phyloP scores from a whole-genome alignment of 2,888 invertebrate genomes.

The Plagodis pulveraria region DNA sequence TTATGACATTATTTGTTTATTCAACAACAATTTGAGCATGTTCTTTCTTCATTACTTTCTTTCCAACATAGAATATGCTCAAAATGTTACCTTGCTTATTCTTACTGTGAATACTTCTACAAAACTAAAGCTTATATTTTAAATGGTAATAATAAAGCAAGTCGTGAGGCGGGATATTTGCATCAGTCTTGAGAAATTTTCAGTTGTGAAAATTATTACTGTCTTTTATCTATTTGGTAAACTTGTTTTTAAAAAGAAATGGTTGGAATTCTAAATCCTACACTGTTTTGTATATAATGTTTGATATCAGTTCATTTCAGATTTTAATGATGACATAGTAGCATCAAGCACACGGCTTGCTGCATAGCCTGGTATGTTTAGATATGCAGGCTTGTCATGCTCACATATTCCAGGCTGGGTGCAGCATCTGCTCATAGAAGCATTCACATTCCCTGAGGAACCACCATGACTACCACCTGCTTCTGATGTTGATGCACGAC shows the following conservation, averaged over 20 bases:
- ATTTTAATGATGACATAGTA: constrained; percentile 77
- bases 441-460: constrained; percentile 39
- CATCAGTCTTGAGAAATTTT: constrained; percentile 85
- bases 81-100: constrained; percentile 63
- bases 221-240: constrained; percentile 81
- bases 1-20: constrained; percentile 17
- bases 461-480: constrained; percentile 60
- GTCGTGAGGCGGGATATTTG: constrained; percentile 85
- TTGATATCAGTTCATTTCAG: constrained; percentile 76
- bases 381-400: constrained; percentile 81
- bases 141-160: constrained; percentile 85
- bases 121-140: constrained; percentile 74
- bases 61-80: constrained; percentile 55
- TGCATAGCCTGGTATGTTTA: constrained; percentile 81
- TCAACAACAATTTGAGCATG: constrained; percentile 63
- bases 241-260: constrained; percentile 69
- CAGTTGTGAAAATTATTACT: constrained; percentile 80
- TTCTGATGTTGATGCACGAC: constrained; percentile 65
- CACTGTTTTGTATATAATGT: constrained; percentile 44
- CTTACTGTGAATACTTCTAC: constrained; percentile 66
- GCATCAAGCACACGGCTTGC: constrained; percentile 77
- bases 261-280: constrained; percentile 51
- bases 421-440: constrained; percentile 70
- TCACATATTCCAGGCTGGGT: constrained; percentile 80
- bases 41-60: constrained; percentile 49